phyloP scores from a whole-genome alignment of 1,140 invertebrate species.

The Lucilia cuprina region DNA sequence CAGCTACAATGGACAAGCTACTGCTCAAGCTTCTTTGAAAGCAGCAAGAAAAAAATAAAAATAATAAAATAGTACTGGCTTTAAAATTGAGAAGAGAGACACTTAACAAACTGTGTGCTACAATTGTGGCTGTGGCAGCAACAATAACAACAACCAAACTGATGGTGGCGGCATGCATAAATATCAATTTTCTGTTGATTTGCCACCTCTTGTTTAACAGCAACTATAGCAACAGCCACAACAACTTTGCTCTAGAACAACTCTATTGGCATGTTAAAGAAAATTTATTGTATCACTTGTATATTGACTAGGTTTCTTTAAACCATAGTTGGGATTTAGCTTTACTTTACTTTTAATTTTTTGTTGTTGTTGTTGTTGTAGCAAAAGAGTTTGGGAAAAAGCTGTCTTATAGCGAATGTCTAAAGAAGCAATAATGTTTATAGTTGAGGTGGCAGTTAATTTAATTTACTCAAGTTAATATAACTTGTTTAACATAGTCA shows the following conservation, averaged over 20 bases:
- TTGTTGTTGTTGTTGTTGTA: neutral
- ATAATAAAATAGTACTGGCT: neutral
- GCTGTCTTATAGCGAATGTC: too few relatives aligned
- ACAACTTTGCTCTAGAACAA: conserved; percentile 12
- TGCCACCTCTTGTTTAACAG: conserved; percentile 12
- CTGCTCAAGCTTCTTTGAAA: neutral
- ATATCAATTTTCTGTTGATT: conserved; percentile 31
- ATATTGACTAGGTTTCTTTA: neutral
- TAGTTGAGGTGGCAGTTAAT: conserved; percentile 27
- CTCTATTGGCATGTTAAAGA: conserved; percentile 20
- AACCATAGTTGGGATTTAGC: neutral
- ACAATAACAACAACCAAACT: too few relatives aligned
- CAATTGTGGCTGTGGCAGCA: too few relatives aligned
- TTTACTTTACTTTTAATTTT: neutral
- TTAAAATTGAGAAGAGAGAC: neutral
- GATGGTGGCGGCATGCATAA: conserved; percentile 24
- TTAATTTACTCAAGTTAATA: conserved; percentile 33
- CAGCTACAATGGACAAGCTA: neutral
- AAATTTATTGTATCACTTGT: conserved; percentile 25
- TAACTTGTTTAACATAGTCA: conserved; percentile 29
- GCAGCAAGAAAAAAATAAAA: neutral
- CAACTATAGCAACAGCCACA: neutral
- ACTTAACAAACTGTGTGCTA: neutral
- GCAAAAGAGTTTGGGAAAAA: too few relatives aligned
- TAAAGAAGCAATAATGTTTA: conserved; percentile 15